Base-by-base conservation (phyloP, 2,888 invertebrate genomes). In the Acronicta psi region DNA sequence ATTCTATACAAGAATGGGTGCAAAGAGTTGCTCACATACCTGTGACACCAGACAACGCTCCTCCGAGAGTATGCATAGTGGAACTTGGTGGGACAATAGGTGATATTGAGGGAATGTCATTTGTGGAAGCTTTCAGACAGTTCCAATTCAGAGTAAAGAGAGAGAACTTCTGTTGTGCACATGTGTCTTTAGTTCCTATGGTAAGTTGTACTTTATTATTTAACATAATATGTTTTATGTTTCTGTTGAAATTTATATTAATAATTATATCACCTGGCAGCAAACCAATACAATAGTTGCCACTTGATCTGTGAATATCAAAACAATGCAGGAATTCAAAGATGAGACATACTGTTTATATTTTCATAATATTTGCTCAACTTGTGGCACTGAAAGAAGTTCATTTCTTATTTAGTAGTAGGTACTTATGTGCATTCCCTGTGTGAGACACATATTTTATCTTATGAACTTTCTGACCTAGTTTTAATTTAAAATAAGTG, bases 21-120 rank as follows among this genome's bases (percentile, higher is more conserved):
- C 97, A 98, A 88, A 95, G 96, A 80, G 99, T 99, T 1, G 98
- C 99, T 0, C 95, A 96, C 70, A 96, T 96, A 51, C 97, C 99
- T 0, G 99, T 99, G 0, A 96, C 96, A 78, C 95, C 96, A 44
- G 92, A 92, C 54, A 94, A 95, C 43, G 95, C 95, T 40, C 94
- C 95, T 41, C 96, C 96, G 2, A 94, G 97, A 95, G 97, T 98
- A 0, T 98, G 98, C 84, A 97, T 98, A 65, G 96, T 98, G 50
- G 98, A 99, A 94, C 95, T 99, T 40, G 99, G 99, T 43, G 99
- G 99, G 9, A 99, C 99, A 0, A 98, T 99, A 71, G 99, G 99
- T 53, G 99, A 99, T 85, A 99, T 99, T 74, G 99, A 99, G 92
- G 98, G 99, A 65, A 99, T 99, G 99, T 98, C 99, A 0, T 99